Conservation (phyloP, 2,797 vertebrate genomes). For the Microctenopoma steveboyesi region DNA sequence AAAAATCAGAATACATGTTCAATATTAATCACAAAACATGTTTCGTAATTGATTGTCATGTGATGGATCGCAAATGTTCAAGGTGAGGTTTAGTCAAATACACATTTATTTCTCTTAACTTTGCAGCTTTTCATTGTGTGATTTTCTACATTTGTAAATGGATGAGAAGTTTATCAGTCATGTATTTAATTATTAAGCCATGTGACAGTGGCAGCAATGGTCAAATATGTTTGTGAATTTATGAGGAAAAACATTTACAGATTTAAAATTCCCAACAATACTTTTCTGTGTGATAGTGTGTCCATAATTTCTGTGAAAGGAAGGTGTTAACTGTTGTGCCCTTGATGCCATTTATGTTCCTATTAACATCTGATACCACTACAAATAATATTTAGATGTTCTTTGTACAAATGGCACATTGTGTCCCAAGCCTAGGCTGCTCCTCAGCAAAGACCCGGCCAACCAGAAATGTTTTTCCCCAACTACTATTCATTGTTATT, state of each 20-base stretch:
- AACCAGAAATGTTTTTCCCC: not conserved
- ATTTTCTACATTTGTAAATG: not conserved
- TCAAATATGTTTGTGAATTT: not conserved
- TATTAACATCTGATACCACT: not conserved
- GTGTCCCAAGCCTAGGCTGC: not conserved
- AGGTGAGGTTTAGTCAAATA: not conserved
- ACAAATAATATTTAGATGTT: not conserved
- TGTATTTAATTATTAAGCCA: not conserved
- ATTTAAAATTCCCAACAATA: not conserved
- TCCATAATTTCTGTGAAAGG: not conserved
- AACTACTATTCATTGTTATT: not conserved
- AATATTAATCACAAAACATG: conserved; percentile 8
- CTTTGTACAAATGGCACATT: not conserved
- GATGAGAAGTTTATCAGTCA: not conserved
- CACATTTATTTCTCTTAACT: not conserved
- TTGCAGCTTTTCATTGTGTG: not conserved
- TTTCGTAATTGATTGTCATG: not conserved
- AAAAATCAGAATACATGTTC: not conserved
- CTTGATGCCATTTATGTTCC: not conserved
- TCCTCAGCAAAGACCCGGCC: not conserved
- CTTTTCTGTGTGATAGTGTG: not conserved
- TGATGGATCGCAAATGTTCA: not conserved
- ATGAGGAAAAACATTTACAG: not conserved
- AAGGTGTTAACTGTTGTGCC: not conserved
- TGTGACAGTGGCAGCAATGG: not conserved